Percentiles rank a stretch among this genome's conserved stretches.
phyloP scores from a whole-genome alignment of 2,888 invertebrate species.

The Heliothis peltigera region DNA sequence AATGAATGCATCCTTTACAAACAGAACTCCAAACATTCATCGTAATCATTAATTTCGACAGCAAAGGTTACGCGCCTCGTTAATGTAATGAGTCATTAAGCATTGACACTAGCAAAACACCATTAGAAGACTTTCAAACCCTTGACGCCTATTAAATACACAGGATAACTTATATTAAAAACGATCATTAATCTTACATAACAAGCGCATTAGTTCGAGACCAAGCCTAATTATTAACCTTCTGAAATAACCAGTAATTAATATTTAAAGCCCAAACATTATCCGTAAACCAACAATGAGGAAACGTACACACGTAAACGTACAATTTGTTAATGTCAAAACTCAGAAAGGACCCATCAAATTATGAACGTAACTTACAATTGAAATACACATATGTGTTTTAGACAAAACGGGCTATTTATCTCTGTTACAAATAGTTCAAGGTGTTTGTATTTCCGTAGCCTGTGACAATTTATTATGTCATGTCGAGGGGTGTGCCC shows the following conservation, averaged over 20 bases:
- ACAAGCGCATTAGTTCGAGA: conserved; percentile 19
- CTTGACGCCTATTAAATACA: conserved; percentile 18
- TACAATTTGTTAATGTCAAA: conserved; percentile 68
- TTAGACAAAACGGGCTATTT: conserved; percentile 68
- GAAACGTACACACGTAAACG: conserved; percentile 60
- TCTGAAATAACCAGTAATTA: conserved; percentile 44
- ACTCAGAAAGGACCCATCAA: conserved; percentile 60
- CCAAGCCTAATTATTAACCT: conserved; percentile 40
- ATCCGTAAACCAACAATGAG: conserved; percentile 56
- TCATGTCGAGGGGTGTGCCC: conserved; percentile 66
- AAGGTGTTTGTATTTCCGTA: conserved; percentile 75
- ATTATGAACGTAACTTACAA: conserved; percentile 64
- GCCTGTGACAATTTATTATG: conserved; percentile 69
- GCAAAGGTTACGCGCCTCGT: conserved; percentile 18
- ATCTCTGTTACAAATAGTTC: conserved; percentile 70
- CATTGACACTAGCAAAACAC: conserved; percentile 33
- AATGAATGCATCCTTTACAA: not conserved
- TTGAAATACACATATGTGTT: conserved; percentile 50
- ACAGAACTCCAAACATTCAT: conserved; percentile 5
- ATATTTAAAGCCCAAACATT: conserved; percentile 40
- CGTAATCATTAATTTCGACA: conserved; percentile 19
- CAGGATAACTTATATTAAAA: not conserved
- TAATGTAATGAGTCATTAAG: conserved; percentile 33
- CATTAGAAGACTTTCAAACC: conserved; percentile 12
- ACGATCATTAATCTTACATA: conserved; percentile 40